Base-by-base conservation (phyloP, 2,113 vertebrate species). In the Rallus limicola region DNA sequence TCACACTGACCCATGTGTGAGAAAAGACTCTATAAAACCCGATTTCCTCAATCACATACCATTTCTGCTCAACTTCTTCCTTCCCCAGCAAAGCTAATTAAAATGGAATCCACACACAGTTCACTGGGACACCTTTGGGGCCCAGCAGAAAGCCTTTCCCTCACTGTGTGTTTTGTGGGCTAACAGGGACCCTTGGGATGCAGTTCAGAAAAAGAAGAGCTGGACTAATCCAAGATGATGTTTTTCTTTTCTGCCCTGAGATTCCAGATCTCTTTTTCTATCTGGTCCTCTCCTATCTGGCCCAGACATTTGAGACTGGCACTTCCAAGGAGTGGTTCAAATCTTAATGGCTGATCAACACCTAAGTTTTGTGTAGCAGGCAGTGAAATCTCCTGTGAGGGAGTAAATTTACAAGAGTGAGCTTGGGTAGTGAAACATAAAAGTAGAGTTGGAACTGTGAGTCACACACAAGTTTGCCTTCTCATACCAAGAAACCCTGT, bases 401-500 rank as follows among this genome's bases (percentile, higher is more conserved):
- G 58, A 67, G 48, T 48, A 46, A 46, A 46, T 46, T 46, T 18
- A 5, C 24, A 75, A 19, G 17, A 64, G 29, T 4, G 44, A 93
- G 81, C 34, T 65, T 2, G 1, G 70, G 13, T 5, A 89, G 24
- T 8, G 63, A 83, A 63, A 78, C 53, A 75, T 2, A 23, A 79
- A 63, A 75, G 88, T 16, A 26, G 11, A 33, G 50, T 79, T 58
- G 76, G 82, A 88, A 42, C 64, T 52, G 82, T 85, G 58, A 96
- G 79, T 93, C 93, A 92, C 59, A 26, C 9, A 77, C 3, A 28
- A 64, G 53, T 78, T 63, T 95, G 79, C 64, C 36, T 93, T 82
- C 93, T 95, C 90, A 88, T 52, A 88, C 16, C 82, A 90, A 86
- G 92, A 95, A 91, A 77, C 85, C 36, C 59, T 34, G 9, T 87